Conservation (phyloP, 2,797 vertebrate species). For the Halcyon chelicuti region DNA sequence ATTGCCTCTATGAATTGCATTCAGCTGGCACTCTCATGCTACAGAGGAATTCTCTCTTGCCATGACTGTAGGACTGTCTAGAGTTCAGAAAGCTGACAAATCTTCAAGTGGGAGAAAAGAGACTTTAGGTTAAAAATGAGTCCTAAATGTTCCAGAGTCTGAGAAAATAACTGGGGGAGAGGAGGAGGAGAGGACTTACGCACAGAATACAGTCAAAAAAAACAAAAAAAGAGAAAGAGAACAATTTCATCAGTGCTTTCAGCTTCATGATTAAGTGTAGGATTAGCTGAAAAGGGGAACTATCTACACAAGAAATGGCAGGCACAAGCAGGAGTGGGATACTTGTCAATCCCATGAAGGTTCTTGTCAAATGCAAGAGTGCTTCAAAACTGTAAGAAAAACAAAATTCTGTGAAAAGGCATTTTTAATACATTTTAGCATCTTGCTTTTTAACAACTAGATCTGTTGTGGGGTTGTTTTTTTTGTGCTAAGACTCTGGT, state of each 20-base stretch:
- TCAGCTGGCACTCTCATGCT: neutral
- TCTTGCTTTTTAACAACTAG: neutral
- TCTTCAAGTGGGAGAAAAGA: neutral
- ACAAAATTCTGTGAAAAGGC: no score
- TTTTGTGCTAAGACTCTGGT: neutral
- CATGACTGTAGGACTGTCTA: neutral
- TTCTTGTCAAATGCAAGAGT: neutral
- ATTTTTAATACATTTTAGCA: neutral
- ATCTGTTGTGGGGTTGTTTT: neutral
- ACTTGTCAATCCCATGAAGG: neutral
- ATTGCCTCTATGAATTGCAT: neutral
- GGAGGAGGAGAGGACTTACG: neutral
- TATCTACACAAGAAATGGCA: neutral
- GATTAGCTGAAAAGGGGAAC: neutral
- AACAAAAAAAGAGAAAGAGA: neutral
- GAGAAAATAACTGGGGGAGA: neutral
- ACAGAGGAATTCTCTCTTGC: neutral
- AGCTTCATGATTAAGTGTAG: neutral
- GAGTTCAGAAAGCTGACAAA: neutral
- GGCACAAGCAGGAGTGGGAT: neutral
- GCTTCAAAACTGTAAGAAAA: neutral
- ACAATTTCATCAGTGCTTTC: neutral
- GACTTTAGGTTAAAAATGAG: neutral
- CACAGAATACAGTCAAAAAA: neutral
- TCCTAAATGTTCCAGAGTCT: neutral